A percentile compares a stretch with the other conserved stretches of the same genome.
Evolutionary conservation across 2,888 invertebrate genomes (phyloP).

Genomic region (Stenodera caucasica): DNA sequence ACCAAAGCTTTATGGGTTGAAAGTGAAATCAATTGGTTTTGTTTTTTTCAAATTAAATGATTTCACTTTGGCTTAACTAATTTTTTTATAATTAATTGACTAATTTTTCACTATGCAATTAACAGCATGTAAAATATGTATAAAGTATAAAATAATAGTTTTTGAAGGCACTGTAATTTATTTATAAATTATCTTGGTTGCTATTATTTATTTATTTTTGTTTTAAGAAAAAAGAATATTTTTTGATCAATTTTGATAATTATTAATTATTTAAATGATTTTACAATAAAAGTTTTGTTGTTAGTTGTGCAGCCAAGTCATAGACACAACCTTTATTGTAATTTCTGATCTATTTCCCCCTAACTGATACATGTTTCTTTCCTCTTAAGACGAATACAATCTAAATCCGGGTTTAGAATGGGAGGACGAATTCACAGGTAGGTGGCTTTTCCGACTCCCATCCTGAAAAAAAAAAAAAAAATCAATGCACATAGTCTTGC

Average conservation of each 20-base stretch:
- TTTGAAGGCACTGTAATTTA: background rate
- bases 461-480: constrained; percentile 12
- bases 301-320: constrained; percentile 32
- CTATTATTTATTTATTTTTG: background rate
- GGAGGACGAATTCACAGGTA: constrained; percentile 99
- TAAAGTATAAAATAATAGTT: background rate
- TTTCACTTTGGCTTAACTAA: constrained; percentile 17
- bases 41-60: constrained; percentile 7
- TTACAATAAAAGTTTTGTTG: constrained; percentile 25
- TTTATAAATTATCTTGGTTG: constrained; percentile 1
- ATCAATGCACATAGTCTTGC: constrained; percentile 2
- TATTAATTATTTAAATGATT: background rate
- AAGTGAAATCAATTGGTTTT: constrained; percentile 2
- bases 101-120: constrained; percentile 31
- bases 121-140: constrained; percentile 33
- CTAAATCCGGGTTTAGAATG: constrained; percentile 99
- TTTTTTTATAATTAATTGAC: background rate
- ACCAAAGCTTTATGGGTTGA: constrained; percentile 17
- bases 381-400: constrained; percentile 97
- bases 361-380: constrained; percentile 58
- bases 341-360: constrained; percentile 52
- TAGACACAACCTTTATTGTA: constrained; percentile 41
- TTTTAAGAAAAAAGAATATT: background rate
- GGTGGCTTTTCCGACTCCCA: constrained; percentile 62
- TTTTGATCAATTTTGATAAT: background rate